Percentiles rank a stretch among this genome's conserved stretches.
These are phyloP conservation scores for Synanthedon vespiformis DNA, from an alignment of 2,888 invertebrate species.

Conservation along the genomic window DNA sequence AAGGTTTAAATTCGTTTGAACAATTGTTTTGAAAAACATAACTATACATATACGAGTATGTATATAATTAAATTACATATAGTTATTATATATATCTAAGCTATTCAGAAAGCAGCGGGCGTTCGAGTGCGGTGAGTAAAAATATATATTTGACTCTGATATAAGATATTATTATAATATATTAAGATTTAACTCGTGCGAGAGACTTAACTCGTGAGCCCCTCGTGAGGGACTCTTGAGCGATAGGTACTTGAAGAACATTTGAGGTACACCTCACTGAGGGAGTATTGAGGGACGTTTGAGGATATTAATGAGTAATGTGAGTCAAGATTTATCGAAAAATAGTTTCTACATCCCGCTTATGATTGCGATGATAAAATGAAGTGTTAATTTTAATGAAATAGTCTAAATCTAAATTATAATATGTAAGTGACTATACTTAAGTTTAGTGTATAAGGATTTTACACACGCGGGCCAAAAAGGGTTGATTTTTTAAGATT, in stretches of 20 bases:
- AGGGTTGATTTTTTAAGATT: constrained; percentile 33
- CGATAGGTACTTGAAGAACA: too few relatives aligned
- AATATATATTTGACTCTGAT: not conserved
- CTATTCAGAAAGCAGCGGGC: not conserved
- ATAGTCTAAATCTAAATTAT: not conserved
- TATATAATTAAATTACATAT: too few relatives aligned
- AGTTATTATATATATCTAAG: too few relatives aligned
- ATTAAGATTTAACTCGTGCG: not conserved
- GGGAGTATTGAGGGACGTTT: not conserved
- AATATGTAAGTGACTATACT: not conserved
- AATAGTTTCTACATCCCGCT: constrained; percentile 44
- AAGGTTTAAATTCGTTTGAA: too few relatives aligned
- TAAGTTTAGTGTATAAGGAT: not conserved
- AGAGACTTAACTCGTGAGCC: not conserved
- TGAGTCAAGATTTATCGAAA: constrained; percentile 53
- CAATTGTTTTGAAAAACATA: too few relatives aligned
- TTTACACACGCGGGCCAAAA: constrained; percentile 60
- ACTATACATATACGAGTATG: too few relatives aligned
- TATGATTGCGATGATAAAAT: constrained; percentile 35
- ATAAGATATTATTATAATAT: not conserved
- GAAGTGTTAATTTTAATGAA: not conserved
- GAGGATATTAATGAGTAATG: constrained; percentile 25
- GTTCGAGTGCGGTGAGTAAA: not conserved
- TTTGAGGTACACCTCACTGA: too few relatives aligned
- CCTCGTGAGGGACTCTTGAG: not conserved